phyloP scores from a whole-genome alignment of 2,888 invertebrate species.

The Aelia acuminata region DNA sequence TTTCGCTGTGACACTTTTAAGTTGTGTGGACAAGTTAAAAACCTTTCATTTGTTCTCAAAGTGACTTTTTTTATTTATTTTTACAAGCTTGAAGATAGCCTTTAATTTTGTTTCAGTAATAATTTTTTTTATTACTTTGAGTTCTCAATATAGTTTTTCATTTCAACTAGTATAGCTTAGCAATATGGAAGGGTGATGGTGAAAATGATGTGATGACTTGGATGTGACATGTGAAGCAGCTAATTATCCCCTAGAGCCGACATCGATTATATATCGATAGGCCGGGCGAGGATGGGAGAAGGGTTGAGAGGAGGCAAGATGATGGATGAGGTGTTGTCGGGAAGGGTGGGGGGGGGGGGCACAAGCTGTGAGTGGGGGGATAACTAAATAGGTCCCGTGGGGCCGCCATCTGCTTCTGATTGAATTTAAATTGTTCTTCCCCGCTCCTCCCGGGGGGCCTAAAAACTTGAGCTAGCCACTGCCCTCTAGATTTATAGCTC shows the following conservation, averaged over 20 bases:
- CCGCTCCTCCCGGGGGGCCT: background rate
- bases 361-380: background rate
- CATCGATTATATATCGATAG: background rate
- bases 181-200: no score
- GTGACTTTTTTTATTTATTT: no score
- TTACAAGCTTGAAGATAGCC: no score
- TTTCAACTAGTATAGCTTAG: no score
- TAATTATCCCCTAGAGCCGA: background rate
- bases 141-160: no score
- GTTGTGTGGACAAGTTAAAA: no score
- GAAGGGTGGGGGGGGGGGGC: background rate
- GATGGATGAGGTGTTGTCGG: background rate
- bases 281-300: no score
- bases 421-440: conserved; percentile 12
- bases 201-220: background rate
- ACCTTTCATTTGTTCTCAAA: no score
- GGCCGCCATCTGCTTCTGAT: conserved; percentile 31
- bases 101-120: no score
- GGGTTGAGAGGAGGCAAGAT: background rate
- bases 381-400: background rate
- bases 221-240: background rate
- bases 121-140: no score
- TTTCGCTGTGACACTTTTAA: no score
- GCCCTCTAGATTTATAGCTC: background rate
- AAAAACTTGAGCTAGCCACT: background rate